Base-by-base conservation (phyloP, 1,140 invertebrate species). In the Oryzaephilus surinamensis region DNA sequence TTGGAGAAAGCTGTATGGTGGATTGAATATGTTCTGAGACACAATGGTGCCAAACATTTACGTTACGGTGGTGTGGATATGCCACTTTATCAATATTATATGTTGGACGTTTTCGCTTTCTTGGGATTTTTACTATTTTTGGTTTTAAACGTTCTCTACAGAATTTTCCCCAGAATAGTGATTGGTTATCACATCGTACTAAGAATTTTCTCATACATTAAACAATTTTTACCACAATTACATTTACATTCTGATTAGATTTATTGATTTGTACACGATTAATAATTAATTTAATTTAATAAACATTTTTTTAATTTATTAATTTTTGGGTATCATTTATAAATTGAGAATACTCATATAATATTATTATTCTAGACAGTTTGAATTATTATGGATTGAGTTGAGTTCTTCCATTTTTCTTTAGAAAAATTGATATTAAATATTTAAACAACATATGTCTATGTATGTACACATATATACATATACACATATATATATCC, bases 1-100 rank as follows among this genome's bases (percentile, higher is more conserved):
- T 38, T 71, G 20, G 50, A 72, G 1, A 55, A 58, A 26, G 60
- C 66, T 0, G 54, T 66, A 14, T 74, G 61, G 60, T 75, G 72
- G 72, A 67, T 63, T 6, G 72, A 76, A 45, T 73, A 70, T 50
- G 64, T 73, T 7, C 55, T 74, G 17, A 51, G 69, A 17, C 60
- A 72, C 40, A 64, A 66, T 23, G 70, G 69, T 8, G 63, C 63
- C 2, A 42, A 52, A 21, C 66, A 71, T 54, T 48, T 73, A 18
- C 50, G 52, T 32, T 62, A 51, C 31, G 51, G 45, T 21, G 50
- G 60, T n/a, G 46, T 43, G 13, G 42, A 63, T 38, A 53, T 65
- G 15, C 50, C 57, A 18, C 67, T 45, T 41, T 54, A 48, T 43
- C 37, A 54, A 30, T 54, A 54, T 46, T 42, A 48, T 15, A 36